Evolutionary conservation across 2,888 invertebrate genomes (phyloP), one percentile per base, ranked within the genome.

Genomic region (Lasioglossum vierecki): DNA sequence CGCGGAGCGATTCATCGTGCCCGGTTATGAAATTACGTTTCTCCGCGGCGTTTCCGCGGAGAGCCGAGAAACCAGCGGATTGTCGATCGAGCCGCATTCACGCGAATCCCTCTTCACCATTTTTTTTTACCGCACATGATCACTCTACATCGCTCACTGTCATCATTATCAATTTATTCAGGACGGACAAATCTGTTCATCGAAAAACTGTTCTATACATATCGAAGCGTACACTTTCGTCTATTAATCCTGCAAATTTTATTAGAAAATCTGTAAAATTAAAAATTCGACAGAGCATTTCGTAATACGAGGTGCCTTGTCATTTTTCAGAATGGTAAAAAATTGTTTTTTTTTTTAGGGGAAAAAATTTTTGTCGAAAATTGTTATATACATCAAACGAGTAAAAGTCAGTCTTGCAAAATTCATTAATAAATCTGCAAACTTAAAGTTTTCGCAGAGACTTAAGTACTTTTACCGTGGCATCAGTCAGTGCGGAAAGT

Each of bases 1-100:
- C 30, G 30, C 18, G n/a, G 22, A 68, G 53, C 78, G 57, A 86
- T 80, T 80, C 80, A 66, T 72, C 63, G 9, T 72, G 44, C 44
- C 49, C 22, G 71, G 46, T 44, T 71, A 71, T 44, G 71, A 71
- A 71, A 71, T 71, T 71, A 71, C 18, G 44, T 63, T 63, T 30
- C 63, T 30, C 30, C 63, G 63, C 63, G 30, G 15, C 63, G 63
- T 30, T 30, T 30, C 26, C 30, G 15, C 63, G 30, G 15, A 63
- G 15, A 30, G 30, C 30, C 63, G 63, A 18, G 63, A 30, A 63
- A 63, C 63, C 15, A n/a, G n/a, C 57, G 57, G n/a, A n/a, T 57
- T 57, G 22, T 9, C 53, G 53, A 53, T 53, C 53, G 22, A 53
- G 53, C 3, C 22, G 53, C 1, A 3, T 9, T 8, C 22, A 53